Conservation (phyloP, 2,797 vertebrate species). For the Aldrovandia affinis region DNA sequence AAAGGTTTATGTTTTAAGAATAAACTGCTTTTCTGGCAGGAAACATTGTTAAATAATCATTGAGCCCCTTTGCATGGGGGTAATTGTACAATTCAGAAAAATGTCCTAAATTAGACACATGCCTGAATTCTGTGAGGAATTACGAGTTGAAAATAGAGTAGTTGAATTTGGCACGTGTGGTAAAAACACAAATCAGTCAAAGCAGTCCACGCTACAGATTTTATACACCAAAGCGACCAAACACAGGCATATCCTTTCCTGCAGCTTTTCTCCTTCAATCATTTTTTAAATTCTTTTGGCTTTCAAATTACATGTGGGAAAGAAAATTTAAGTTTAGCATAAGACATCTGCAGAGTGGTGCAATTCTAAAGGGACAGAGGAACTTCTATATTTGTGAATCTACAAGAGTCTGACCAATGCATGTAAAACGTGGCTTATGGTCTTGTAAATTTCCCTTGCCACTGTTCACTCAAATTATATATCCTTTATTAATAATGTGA, state of each 20-base stretch:
- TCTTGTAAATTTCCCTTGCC: conserved; percentile 49
- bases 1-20: conserved; percentile 26
- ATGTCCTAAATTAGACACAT: conserved; percentile 62
- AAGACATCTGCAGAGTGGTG: conserved; percentile 64
- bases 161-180: conserved; percentile 69
- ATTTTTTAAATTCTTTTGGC: conserved; percentile 75
- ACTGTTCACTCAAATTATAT: conserved; percentile 32
- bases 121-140: conserved; percentile 66
- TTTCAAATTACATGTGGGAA: conserved; percentile 80
- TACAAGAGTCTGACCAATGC: conserved; percentile 38
- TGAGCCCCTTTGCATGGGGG: conserved; percentile 13
- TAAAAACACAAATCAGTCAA: conserved; percentile 73
- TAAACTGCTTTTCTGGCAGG: conserved; percentile 63
- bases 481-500: background rate
- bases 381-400: conserved; percentile 48
- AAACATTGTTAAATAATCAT: conserved; percentile 53
- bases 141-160: conserved; percentile 68
- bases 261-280: conserved; percentile 75
- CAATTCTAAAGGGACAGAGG: conserved; percentile 35
- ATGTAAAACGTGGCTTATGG: conserved; percentile 46
- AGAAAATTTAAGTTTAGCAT: conserved; percentile 73
- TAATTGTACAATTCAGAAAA: conserved; percentile 47
- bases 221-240: conserved; percentile 71
- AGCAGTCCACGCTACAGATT: conserved; percentile 62
- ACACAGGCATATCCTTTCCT: conserved; percentile 71